A percentile compares a stretch with the other conserved stretches of the same genome.
Evolutionary conservation across 2,797 vertebrate genomes (phyloP).

Genomic region (Cygnus olor): DNA sequence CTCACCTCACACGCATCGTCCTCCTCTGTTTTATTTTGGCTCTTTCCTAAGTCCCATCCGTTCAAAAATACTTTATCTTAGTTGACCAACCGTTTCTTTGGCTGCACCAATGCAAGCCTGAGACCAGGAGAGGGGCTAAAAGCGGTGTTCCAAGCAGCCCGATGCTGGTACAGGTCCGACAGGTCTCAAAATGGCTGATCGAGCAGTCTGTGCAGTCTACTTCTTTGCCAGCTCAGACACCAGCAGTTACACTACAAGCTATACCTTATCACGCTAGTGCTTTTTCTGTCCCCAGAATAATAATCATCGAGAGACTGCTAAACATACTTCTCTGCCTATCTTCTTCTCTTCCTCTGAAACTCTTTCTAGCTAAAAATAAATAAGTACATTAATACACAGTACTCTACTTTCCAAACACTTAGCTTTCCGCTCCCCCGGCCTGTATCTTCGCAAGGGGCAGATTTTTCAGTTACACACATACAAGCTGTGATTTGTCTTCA

Average conservation of each 20-base stretch:
- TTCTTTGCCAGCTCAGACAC: background rate
- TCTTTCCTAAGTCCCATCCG: background rate
- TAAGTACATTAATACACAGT: background rate
- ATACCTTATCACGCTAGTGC: background rate
- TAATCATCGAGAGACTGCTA: background rate
- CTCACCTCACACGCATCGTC: background rate
- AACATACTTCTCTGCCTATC: background rate
- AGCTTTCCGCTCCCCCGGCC: background rate
- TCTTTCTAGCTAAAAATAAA: background rate
- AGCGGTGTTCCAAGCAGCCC: background rate
- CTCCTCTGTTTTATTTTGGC: background rate
- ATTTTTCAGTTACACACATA: background rate
- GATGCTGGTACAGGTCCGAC: background rate
- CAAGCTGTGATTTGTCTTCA: background rate
- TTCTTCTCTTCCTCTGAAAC: background rate
- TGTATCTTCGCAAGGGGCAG: background rate
- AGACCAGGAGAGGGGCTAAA: background rate
- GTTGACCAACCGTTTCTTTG: background rate
- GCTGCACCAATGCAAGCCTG: background rate
- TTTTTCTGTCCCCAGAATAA: background rate
- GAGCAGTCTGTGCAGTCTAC: background rate
- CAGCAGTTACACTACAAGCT: background rate
- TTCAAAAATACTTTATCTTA: background rate
- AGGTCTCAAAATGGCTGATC: slow-evolving; percentile 23
- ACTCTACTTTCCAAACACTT: background rate